Evolutionary conservation across 2,113 vertebrate species (phyloP).

Genomic region (Burhinus bistriatus): DNA sequence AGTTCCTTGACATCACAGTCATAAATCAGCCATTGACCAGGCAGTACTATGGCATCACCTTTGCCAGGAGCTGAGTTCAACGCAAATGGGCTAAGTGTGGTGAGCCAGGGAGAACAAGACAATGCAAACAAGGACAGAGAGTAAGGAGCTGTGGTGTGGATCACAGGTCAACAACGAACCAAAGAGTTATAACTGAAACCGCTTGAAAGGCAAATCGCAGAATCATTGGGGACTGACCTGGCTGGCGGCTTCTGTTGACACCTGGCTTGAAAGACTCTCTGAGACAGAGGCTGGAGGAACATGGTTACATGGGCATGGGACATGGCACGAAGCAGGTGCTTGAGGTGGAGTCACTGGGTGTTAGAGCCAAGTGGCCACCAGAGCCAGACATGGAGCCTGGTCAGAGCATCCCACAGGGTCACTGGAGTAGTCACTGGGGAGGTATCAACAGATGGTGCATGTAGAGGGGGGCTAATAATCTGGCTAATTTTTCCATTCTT

Average conservation of each 20-base stretch:
- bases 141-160: neutral
- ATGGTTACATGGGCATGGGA: rapidly evolving
- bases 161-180: neutral
- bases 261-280: neutral
- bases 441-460: neutral
- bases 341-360: rapidly evolving
- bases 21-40: neutral
- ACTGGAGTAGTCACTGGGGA: too few relatives aligned
- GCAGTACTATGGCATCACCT: neutral
- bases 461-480: neutral
- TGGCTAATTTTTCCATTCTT: neutral
- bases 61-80: neutral
- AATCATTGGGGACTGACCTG: rapidly evolving
- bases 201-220: neutral
- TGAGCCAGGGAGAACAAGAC: neutral
- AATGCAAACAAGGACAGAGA: neutral
- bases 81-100: neutral
- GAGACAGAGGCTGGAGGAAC: neutral
- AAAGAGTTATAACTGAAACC: neutral
- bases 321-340: rapidly evolving
- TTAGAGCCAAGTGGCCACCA: rapidly evolving
- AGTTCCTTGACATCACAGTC: neutral
- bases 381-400: neutral
- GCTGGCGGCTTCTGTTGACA: neutral
- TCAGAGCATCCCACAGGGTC: rapidly evolving